Evolutionary conservation across 2,888 invertebrate genomes (phyloP).

Genomic region (Parapristionchus giblindavisi): DNA sequence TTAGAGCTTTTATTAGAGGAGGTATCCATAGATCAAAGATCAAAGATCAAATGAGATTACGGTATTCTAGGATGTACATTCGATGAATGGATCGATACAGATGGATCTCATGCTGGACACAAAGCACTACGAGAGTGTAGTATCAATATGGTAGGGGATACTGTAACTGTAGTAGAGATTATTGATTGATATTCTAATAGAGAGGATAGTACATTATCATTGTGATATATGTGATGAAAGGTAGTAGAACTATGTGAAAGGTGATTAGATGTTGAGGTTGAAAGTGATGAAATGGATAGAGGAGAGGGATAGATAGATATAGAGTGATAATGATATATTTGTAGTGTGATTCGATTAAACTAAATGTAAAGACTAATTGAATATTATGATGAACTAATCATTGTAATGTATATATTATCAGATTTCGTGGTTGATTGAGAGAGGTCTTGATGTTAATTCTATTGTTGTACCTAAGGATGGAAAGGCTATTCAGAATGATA

Average conservation of each 20-base stretch:
- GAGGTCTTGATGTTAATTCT: slow-evolving; percentile 28
- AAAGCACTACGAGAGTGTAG: background rate
- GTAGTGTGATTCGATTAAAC: no score
- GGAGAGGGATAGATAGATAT: background rate
- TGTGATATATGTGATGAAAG: no score
- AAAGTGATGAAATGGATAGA: background rate
- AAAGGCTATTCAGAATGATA: no score
- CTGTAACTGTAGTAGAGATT: background rate
- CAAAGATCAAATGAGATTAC: background rate
- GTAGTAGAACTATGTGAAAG: no score
- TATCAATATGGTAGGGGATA: background rate
- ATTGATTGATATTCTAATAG: background rate
- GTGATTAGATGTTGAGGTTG: no score
- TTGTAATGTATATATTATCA: background rate
- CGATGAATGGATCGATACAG: background rate
- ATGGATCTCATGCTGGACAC: slow-evolving; percentile 14
- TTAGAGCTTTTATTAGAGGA: slow-evolving; percentile 9
- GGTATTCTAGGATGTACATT: slow-evolving; percentile 1
- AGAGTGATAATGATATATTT: background rate
- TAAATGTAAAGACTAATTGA: no score
- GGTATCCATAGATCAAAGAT: background rate
- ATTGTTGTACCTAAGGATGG: background rate
- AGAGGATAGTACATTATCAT: no score
- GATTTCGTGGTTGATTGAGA: slow-evolving; percentile 7
- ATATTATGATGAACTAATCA: no score